Evolutionary conservation across 2,888 invertebrate species (phyloP).

Genomic region (Andrena trimmerana): DNA sequence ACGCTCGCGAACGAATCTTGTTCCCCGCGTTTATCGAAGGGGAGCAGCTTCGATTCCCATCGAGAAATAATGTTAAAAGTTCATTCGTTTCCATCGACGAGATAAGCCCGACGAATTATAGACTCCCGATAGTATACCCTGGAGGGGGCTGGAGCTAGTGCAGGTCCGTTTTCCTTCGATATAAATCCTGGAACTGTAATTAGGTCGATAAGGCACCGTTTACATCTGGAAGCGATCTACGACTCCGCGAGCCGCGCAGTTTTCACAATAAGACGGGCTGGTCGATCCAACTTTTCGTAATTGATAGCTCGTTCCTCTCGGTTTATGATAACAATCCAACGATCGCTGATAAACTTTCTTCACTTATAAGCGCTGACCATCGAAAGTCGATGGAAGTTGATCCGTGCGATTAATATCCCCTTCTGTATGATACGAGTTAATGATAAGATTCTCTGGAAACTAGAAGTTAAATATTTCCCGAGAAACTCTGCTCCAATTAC

Average conservation of each 20-base stretch:
- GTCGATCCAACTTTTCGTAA: constrained; percentile 47
- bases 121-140: constrained; percentile 70
- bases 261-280: constrained; percentile 42
- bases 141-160: constrained; percentile 43
- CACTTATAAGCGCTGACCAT: constrained; percentile 10
- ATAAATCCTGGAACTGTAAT: constrained; percentile 67
- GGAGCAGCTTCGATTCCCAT: constrained; percentile 48
- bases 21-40: constrained; percentile 54
- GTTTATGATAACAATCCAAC: constrained; percentile 27
- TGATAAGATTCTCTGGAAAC: not conserved
- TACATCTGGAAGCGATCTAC: constrained; percentile 62
- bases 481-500: not conserved
- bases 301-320: constrained; percentile 45
- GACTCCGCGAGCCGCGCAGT: constrained; percentile 20
- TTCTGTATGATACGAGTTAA: not conserved
- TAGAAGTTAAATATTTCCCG: too few species aligned
- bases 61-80: constrained; percentile 72
- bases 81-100: constrained; percentile 69
- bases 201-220: constrained; percentile 68
- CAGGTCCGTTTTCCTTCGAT: constrained; percentile 57
- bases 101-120: constrained; percentile 71
- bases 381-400: not conserved
- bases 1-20: constrained; percentile 40
- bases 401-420: constrained; percentile 23
- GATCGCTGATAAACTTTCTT: not conserved